These are phyloP conservation scores for Pseudorhiza aurosa DNA, from an alignment of 30 jellyfish, hydroid and myxozoan species.

Conservation along the genomic window DNA sequence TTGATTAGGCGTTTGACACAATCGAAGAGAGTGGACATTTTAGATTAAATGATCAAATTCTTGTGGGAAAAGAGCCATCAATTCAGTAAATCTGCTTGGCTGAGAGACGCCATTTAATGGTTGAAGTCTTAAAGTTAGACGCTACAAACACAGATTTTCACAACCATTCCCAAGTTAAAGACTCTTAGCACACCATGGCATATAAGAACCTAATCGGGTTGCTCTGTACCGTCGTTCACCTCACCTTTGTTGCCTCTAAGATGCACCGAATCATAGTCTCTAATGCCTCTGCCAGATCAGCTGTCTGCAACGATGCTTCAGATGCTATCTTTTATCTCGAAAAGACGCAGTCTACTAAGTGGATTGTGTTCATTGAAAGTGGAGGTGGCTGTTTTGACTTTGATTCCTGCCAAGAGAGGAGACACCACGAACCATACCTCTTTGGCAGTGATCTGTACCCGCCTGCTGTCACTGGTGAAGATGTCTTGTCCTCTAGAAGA, in stretches of 20 bases:
- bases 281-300: constrained; percentile 35
- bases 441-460: constrained; percentile 74
- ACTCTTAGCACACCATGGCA: constrained; percentile 1
- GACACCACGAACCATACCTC: constrained; percentile 47
- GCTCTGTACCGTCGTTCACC: neutral
- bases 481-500: constrained; percentile 41
- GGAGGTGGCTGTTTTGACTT: constrained; percentile 84
- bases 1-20: no score
- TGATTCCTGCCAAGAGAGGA: constrained; percentile 60
- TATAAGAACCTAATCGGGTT: neutral
- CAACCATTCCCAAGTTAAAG: no score
- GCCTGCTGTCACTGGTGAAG: constrained; percentile 26
- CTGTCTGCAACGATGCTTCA: constrained; percentile 84
- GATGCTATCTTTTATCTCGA: constrained; percentile 70
- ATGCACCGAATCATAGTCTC: constrained; percentile 23
- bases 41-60: no score
- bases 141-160: no score
- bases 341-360: constrained; percentile 42
- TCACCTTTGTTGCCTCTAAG: neutral
- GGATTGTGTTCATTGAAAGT: constrained; percentile 92
- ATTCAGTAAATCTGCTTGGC: no score
- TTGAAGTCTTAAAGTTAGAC: no score
- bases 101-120: no score
- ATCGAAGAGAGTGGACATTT: no score
- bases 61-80: no score